Base-by-base conservation (phyloP, 2,113 vertebrate genomes). In the Nothocercus julius region DNA sequence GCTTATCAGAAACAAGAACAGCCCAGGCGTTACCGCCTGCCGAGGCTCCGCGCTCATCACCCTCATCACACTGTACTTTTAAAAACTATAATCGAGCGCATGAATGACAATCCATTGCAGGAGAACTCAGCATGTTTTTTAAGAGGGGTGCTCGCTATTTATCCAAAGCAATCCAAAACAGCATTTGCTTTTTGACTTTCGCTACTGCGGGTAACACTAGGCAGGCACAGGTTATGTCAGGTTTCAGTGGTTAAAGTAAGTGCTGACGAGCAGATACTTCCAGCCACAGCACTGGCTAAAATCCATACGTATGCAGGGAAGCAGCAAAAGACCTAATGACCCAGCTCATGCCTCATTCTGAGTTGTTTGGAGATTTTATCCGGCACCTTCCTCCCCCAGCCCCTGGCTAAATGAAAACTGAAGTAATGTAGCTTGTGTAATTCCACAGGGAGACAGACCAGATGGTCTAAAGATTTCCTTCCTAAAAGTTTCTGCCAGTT, bases 201-300 rank as follows among this genome's bases (percentile, higher is more conserved):
- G 13, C 25, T 51, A 13, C 53, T 5, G 27, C 36, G 25, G 17
- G 17, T 36, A 51, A 32, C 0, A 16, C 20, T 20, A 3, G 5
- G 53, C 11, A 8, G 53, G 36, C 69, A 67, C 11, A 27, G 4
- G 8, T 49, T 20, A 17, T 15, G 49, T 7, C 27, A 10, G 2
- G 13, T 44, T 82, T 21, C 9, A 8, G 25, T 18, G 11, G 38
- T 17, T 4, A 2, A 44, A 68, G 59, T 44, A 42, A 36, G 21
- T 2, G 1, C 53, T 6, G 17, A 21, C 10, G 16, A 51, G 30
- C 44, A 32, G 51, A 27, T 20, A 44, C 0, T 7, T 20, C 28
- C 61, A 82, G 32, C 13, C 36, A 75, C 17, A 67, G 36, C 1
- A 0, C 7, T 2, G 14, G 34, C 16, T 34, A 30, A 68, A 68